These are phyloP conservation scores for Athene cunicularia DNA, from an alignment of 2,113 vertebrate species.

Conservation along the genomic window DNA sequence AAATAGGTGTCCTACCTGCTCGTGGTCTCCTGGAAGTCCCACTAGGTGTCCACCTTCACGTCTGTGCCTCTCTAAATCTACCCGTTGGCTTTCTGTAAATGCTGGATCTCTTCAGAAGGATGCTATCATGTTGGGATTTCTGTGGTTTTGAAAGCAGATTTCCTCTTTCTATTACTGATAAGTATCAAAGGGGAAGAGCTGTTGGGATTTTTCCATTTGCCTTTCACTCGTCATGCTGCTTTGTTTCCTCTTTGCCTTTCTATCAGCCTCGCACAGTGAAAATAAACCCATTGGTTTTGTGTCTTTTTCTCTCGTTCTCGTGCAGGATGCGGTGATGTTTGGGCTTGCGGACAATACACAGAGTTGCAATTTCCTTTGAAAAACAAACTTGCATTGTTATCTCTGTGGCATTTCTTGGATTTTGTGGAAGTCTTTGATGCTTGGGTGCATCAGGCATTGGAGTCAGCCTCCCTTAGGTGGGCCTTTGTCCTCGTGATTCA, in stretches of 20 bases:
- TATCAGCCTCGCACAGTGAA: neutral
- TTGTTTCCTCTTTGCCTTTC: conserved; percentile 17
- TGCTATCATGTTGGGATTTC: neutral
- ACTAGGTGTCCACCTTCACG: neutral
- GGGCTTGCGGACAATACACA: neutral
- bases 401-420: neutral
- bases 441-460: neutral
- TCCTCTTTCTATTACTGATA: conserved; percentile 23
- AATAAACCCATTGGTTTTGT: neutral
- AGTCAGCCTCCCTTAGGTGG: neutral
- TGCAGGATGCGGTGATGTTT: neutral
- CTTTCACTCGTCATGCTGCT: neutral
- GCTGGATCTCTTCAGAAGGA: neutral
- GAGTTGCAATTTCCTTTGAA: conserved; percentile 20
- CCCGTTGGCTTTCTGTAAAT: neutral
- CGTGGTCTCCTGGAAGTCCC: neutral
- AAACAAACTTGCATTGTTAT: conserved; percentile 1
- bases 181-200: conserved; percentile 23
- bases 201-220: conserved; percentile 53
- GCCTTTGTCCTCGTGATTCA: neutral
- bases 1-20: neutral
- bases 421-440: conserved; percentile 41
- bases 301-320: neutral
- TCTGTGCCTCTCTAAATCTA: neutral
- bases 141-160: conserved; percentile 14